Evolutionary conservation across 2,797 vertebrate genomes (phyloP), one percentile per base, ranked within the genome.

Genomic region (Liparis tanakae): DNA sequence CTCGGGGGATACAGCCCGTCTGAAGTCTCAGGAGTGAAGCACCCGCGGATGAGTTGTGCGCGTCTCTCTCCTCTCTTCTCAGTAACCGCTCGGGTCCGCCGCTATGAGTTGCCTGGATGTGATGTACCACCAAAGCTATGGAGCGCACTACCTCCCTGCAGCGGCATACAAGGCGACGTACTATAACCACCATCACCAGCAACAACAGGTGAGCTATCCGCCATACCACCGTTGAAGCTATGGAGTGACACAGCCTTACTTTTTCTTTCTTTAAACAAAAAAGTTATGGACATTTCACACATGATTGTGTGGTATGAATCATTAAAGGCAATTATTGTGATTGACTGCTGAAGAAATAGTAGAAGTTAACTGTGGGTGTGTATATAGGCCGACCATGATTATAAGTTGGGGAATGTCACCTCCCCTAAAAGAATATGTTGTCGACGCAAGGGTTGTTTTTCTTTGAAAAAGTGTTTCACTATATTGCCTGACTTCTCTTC

Each of bases 71-170:
- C 54, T 58, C 44, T 78, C 79, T 17, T 48, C 67, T 80, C 59
- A 51, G 36, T 59, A 30, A 72, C 48, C 81, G 79, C 88, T 67
- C 87, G 56, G 81, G 66, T 90, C 79, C 71, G 88, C 92, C 91
- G 95, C 94, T 91, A 98, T 99, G 97, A 99, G 97, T 91, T 98
- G 97, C 92, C 94, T 97, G 92, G 97, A 97, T 95, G 96, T 98
- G 94, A 97, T 96, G 95, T 96, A 97, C 94, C 97, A 97, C 85
- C 96, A 96, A 87, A 94, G 95, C 88, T 96, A 96, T 96, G 96
- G 95, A 91, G 95, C 96, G 85, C 95, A 96, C 94, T 96, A 95
- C 82, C 93, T 95, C 66, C 88, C 94, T 20, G 88, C 95, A 34
- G 93, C 94, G 33, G 93, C 96, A 67, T 95, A 96, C 90, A 95